Percentiles rank a stretch among this genome's conserved stretches.
Conservation (phyloP, 2,797 vertebrate genomes). For the Mionectes olivaceus region DNA sequence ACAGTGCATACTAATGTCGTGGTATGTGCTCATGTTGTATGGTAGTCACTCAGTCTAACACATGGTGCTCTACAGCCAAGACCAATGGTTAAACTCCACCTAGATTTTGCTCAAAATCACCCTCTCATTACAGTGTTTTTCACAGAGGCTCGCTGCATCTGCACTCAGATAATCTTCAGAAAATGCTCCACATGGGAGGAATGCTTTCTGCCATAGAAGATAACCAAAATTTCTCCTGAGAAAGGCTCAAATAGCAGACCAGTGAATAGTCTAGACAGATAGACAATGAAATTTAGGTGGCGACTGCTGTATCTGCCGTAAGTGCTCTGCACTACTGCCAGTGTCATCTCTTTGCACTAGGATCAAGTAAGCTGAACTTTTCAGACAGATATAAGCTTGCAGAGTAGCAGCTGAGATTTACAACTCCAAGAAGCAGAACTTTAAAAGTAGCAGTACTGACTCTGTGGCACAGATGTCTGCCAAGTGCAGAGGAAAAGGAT, state of each 20-base stretch:
- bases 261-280: neutral
- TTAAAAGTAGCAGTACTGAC: neutral
- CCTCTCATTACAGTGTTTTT: neutral
- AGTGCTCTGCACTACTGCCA: neutral
- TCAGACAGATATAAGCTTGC: neutral
- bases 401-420: slow-evolving; percentile 34
- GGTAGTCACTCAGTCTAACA: accelerated
- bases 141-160: neutral
- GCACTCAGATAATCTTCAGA: neutral
- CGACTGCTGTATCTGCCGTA: neutral
- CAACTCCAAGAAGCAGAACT: neutral
- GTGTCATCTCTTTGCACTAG: slow-evolving; percentile 1
- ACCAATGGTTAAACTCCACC: neutral
- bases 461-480: neutral
- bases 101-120: neutral
- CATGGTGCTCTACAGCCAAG: neutral
- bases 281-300: neutral
- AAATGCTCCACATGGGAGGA: neutral
- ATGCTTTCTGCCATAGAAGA: neutral
- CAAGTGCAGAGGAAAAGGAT: neutral
- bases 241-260: neutral
- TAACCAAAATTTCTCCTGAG: neutral
- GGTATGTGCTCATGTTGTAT: neutral
- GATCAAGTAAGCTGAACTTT: slow-evolving; percentile 30
- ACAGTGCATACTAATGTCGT: neutral